Evolutionary conservation across 2,113 vertebrate species (phyloP).

Genomic region (Ciconia stormi): DNA sequence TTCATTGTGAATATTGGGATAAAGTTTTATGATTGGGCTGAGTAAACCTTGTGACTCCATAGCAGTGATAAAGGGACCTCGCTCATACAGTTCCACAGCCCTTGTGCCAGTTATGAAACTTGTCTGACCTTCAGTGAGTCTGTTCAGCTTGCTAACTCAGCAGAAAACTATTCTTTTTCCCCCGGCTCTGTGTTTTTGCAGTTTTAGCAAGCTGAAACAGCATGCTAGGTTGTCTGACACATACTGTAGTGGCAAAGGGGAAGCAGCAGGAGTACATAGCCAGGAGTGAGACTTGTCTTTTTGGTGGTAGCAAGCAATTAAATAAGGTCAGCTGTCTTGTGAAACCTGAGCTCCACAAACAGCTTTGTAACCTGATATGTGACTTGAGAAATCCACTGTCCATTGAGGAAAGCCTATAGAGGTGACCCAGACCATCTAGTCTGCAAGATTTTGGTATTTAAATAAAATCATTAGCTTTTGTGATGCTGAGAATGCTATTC

Average conservation of each 20-base stretch:
- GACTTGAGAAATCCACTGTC: background rate
- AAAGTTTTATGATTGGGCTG: background rate
- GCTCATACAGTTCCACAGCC: background rate
- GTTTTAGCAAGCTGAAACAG: background rate
- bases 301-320: constrained; percentile 16
- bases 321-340: constrained; percentile 32
- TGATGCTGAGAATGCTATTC: background rate
- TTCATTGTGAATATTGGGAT: background rate
- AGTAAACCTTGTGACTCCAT: background rate
- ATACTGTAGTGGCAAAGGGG: background rate
- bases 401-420: constrained; percentile 8
- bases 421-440: background rate
- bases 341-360: background rate
- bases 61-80: background rate
- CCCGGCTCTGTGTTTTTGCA: background rate
- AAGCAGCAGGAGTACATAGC: background rate
- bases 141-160: background rate
- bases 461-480: background rate
- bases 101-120: background rate
- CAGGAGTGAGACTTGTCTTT: background rate
- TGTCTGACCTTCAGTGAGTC: background rate
- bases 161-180: background rate
- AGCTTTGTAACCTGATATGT: background rate
- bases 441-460: background rate
- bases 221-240: background rate